Base-by-base conservation (phyloP, 92 coral and sea anemone genomes). In the Micromussa lordhowensis region DNA sequence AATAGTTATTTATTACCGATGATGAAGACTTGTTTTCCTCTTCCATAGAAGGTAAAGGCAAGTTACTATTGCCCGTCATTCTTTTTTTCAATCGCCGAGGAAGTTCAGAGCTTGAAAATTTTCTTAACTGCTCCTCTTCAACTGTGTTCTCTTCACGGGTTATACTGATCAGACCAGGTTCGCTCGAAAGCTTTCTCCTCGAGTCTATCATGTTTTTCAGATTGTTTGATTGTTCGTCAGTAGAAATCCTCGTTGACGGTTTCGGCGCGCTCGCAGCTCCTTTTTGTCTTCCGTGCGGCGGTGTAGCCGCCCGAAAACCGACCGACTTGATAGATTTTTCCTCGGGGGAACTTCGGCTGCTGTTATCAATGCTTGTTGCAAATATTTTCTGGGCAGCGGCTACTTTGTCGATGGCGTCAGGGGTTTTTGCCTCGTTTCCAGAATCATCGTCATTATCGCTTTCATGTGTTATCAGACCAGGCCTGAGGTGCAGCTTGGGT, bases 311-410 rank as follows among this genome's bases (percentile, higher is more conserved):
- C 32, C 54, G 80, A 77, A 85, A 77, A 28, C 26, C 79, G 21
- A 77, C 82, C 40, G 70, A 14, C 29, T 68, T 87, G 18, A n/a
- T 14, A 74, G 90, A 79, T 3, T 57, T 64, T 28, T 69, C 80
- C 51, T 79, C 90, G 80, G 79, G 35, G 54, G 70, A 54, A 3
- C 49, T 18, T 85, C 76, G 88, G 40, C 32, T 40, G 16, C 19
- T 84, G 74, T 55, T 28, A 61, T 61, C 44, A 51, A 31, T 84
- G 18, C 84, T 68, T 21, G 76, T 68, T 24, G 83, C 51, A 17
- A 77, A 86, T 38, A 75, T 44, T 54, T 87, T 87, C 80, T 93
- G 95, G 5, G 95, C 95, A 24, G 93, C 93, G 4, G 95, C 95
- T 7, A 93, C 95, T 80, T 90, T 86, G 26, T 90, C 93, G 58